Base-by-base conservation (phyloP, 1,140 invertebrate genomes). In the Drosophila murphyi region DNA sequence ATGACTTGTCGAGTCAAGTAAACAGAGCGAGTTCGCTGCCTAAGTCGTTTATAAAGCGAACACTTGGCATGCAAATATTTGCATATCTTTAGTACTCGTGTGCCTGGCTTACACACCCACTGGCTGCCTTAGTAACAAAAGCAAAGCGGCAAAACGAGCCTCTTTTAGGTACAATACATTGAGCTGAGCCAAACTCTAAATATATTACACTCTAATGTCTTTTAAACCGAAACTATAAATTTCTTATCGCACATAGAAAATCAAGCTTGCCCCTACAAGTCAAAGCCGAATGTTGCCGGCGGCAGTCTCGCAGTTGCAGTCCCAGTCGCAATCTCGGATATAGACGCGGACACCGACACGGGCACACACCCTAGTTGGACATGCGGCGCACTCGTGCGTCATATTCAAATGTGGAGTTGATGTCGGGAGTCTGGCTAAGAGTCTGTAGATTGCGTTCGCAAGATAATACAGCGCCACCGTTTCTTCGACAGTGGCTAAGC, bases 191-290 rank as follows among this genome's bases (percentile, higher is more conserved):
- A 73, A 80, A 85, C 73, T 89, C 82, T 71, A 88, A 88, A 87
- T 87, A 87, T 87, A 87, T 87, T 87, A 87, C 83, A 80, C 80
- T 87, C 83, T 83, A 87, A 87, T 88, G 83, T 81, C 83, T 87
- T 87, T 87, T 88, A 87, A 88, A 82, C 83, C 76, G 83, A 88
- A 87, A 87, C 83, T 87, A 87, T 87, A 87, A 87, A 87, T 87
- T 87, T 87, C 83, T 87, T 87, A 87, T 87, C 83, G 83, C 73
- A 72, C 72, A 87, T 88, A 76, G 85, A 87, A 87, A 80, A 87
- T 87, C 83, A 88, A 87, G 82, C 82, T 77, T 87, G 82, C 82
- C 86, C 82, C 80, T 69, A 62, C 82, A 87, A 87, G 74, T 62
- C 70, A 69, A 76, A 87, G 75, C 78, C 56, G 69, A 75, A 64